Base-by-base conservation (phyloP, 2,888 invertebrate species). In the Erannis defoliaria region DNA sequence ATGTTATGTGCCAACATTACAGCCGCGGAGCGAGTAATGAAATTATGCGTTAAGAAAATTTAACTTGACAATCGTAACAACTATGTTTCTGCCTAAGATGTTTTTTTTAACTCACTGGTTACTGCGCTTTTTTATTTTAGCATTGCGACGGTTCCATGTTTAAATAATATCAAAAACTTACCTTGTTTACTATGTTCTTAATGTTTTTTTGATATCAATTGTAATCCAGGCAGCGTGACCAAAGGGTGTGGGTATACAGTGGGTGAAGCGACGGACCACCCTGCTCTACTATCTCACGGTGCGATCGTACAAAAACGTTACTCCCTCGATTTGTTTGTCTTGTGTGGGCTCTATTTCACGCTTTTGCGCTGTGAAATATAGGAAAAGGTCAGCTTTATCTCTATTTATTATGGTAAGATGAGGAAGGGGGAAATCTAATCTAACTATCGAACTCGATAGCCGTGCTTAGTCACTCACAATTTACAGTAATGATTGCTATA, bases 331-430 rank as follows among this genome's bases (percentile, higher is more conserved):
- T 80, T 84, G 77, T 87, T 88, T 87, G 80, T 80, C 85, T 83
- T 86, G 86, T 89, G 89, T 89, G 88, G 90, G 87, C 89, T 82
- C 85, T 77, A 84, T 85, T 89, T 86, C 77, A 89, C 85, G 86
- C 82, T 81, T 66, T 77, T 82, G 71, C 66, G 68, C 77, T 78
- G 77, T 81, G 79, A 80, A 50, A 82, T 79, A 67, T 70, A 55
- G 53, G 57, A 64, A 53, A 71, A 71, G 62, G 66, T 68, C 61
- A 55, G 29, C 40, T 46, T 54, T 51, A 45, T 38, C 33, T 59
- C 33, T 40, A 5, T 31, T 43, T 23, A 65, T 35, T 12, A 31
- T 50, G 31, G 54, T 56, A 64, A 62, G 58, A 63, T 33, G 33
- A n/a, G n/a, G n/a, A n/a, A n/a, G n/a, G n/a, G n/a, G n/a, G n/a